Base-by-base conservation (phyloP, 2,888 invertebrate species). In the Empis livida region DNA sequence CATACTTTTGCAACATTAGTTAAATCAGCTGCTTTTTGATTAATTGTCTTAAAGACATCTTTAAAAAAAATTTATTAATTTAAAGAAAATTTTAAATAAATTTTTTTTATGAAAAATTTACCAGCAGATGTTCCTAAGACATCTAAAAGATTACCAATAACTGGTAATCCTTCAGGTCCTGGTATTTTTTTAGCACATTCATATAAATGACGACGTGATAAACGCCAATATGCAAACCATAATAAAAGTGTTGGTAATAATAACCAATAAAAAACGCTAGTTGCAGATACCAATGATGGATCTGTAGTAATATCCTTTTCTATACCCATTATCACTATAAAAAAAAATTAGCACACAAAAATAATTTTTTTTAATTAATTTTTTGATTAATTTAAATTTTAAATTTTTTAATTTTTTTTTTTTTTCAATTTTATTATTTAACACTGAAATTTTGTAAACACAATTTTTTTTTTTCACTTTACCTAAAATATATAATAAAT, bases 111-210 rank as follows among this genome's bases (percentile, higher is more conserved):
- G 3, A 32, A 32, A 3, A 35, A 13, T n/a, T 35, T 35, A 87
- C 87, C 77, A 61, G 79, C 75, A 43, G 86, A 79, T 44, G 79
- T 77, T 57, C 87, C 87, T 4, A 80, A 66, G 48, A 88, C 78
- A 52, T 86, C 83, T 37, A 82, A 67, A 2, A 84, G 80, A 59
- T 83, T 86, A 55, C 89, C 89, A 40, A 89, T 58, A 0, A 89
- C 50, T 0, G 89, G 88, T 31, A 76, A 68, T 35, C 85, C 86
- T 3, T 70, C 59, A 0, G 87, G 87, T 54, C 89, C 89, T 1
- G 81, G 78, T 40, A 89, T 62, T 57, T 80, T 80, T 1, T 76
- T 78, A 2, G 83, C 85, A 45, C 87, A 69, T 59, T 84, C 80
- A 51, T 81, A 72, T 61, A 88, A 57, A 59, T 79, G 80, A 37